These are phyloP conservation scores for Drosophila pseudotakahashii DNA, from an alignment of 2,888 invertebrate species.

Conservation along the genomic window DNA sequence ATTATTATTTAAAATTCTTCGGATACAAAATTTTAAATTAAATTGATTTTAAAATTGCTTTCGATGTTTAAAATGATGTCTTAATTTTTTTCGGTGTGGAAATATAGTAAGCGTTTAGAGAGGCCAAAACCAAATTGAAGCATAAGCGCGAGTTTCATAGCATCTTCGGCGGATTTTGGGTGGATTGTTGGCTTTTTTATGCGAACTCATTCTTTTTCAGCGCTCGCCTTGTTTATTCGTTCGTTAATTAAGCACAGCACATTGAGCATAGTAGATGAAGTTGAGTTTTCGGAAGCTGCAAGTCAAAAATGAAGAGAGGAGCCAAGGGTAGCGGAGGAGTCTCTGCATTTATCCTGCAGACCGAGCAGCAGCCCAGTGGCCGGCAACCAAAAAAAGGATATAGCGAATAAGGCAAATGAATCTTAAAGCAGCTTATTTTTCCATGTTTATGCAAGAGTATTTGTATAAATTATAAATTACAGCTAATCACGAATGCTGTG, in stretches of 20 bases:
- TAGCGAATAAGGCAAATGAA: constrained; percentile 62
- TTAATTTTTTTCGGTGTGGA: constrained; percentile 11
- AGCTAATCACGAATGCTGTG: constrained; percentile 47
- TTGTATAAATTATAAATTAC: constrained; percentile 59
- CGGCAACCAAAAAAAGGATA: constrained; percentile 49
- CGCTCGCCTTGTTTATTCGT: constrained; percentile 43
- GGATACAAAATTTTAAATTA: no score
- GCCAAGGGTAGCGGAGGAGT: constrained; percentile 35
- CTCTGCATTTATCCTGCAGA: constrained; percentile 31
- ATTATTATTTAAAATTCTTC: no score
- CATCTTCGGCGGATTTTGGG: constrained; percentile 48
- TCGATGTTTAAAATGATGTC: no score
- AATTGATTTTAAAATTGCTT: no score
- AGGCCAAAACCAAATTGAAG: constrained; percentile 70
- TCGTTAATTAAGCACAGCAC: constrained; percentile 75
- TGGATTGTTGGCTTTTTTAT: constrained; percentile 16
- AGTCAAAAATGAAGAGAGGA: constrained; percentile 57
- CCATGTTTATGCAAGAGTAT: constrained; percentile 48
- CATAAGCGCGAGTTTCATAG: constrained; percentile 61
- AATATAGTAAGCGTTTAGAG: constrained; percentile 57
- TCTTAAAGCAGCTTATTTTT: constrained; percentile 65
- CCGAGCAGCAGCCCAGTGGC: constrained; percentile 28
- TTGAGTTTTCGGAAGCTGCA: constrained; percentile 64
- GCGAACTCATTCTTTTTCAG: constrained; percentile 33
- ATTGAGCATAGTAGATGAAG: constrained; percentile 51